Percentiles rank a stretch among this genome's conserved stretches.
These are phyloP conservation scores for Falco punctatus DNA, from an alignment of 2,113 vertebrate species.

Conservation along the genomic window DNA sequence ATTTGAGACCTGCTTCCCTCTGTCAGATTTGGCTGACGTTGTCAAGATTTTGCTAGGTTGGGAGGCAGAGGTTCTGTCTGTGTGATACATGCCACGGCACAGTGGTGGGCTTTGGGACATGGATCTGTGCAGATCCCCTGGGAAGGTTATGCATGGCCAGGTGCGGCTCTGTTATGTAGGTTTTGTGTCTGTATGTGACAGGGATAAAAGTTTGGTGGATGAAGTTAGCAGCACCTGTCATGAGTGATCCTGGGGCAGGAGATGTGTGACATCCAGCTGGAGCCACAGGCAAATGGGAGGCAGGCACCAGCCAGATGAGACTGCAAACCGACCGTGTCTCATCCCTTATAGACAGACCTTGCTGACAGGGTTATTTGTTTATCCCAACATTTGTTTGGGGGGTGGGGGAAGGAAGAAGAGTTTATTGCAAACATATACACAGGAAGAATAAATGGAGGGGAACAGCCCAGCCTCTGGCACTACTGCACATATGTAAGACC, in stretches of 20 bases:
- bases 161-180: not conserved
- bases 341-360: not conserved
- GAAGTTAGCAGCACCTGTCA: not conserved
- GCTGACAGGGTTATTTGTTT: not conserved
- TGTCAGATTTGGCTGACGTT: not conserved
- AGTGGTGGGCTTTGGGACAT: not conserved
- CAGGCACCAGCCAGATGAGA: not conserved
- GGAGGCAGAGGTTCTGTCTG: not conserved
- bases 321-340: not conserved
- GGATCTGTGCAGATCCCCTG: not conserved
- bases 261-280: not conserved
- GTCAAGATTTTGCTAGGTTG: not conserved
- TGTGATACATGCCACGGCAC: not conserved
- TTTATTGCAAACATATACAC: not conserved
- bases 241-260: not conserved
- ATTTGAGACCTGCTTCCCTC: not conserved
- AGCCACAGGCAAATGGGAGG: not conserved
- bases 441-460: not conserved
- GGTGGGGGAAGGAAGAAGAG: not conserved
- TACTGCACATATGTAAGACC: not conserved
- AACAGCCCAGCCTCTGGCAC: not conserved
- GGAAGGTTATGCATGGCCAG: not conserved
- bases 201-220: not conserved
- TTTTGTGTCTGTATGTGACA: not conserved
- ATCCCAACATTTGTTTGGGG: not conserved